These are phyloP conservation scores for Ctenopoma kingsleyae DNA, from an alignment of 2,797 vertebrate species.

Conservation along the genomic window DNA sequence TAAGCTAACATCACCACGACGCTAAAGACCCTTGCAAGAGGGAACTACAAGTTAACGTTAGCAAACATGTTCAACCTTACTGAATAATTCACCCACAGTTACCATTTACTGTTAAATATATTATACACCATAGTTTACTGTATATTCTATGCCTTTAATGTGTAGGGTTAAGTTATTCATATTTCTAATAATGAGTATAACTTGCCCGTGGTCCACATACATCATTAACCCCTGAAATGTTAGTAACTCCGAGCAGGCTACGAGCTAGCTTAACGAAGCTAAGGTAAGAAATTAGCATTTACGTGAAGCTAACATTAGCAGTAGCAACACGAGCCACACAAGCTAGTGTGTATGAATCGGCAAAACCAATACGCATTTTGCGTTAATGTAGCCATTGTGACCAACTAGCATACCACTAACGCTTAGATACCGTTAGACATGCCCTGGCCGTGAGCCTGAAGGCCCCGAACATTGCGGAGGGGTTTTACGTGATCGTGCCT, in stretches of 20 bases:
- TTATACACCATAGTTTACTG: rapidly evolving
- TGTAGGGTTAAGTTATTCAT: too few species aligned
- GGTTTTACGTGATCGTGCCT: constrained; percentile 35
- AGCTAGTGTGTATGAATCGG: constrained; percentile 13
- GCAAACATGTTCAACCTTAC: constrained; percentile 26
- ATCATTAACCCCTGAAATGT: constrained; percentile 8
- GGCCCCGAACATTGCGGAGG: constrained; percentile 30
- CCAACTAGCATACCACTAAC: rapidly evolving
- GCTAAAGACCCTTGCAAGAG: constrained; percentile 49
- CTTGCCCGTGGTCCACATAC: not conserved
- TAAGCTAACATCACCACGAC: constrained; percentile 53
- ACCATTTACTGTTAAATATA: not conserved
- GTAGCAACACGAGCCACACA: constrained; percentile 44
- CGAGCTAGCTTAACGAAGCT: constrained; percentile 12
- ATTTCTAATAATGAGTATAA: rapidly evolving
- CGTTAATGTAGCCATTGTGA: rapidly evolving
- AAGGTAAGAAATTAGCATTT: constrained; percentile 46
- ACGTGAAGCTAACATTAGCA: constrained; percentile 52
- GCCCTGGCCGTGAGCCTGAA: not conserved
- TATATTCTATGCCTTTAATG: rapidly evolving
- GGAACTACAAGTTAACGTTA: constrained; percentile 30
- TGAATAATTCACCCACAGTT: not conserved
- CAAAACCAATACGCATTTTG: not conserved
- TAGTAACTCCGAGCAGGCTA: constrained; percentile 15
- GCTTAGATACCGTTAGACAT: rapidly evolving